A percentile compares a stretch with the other conserved stretches of the same genome.
phyloP scores from a whole-genome alignment of 1,140 invertebrate genomes.

The Uloborus diversus region DNA sequence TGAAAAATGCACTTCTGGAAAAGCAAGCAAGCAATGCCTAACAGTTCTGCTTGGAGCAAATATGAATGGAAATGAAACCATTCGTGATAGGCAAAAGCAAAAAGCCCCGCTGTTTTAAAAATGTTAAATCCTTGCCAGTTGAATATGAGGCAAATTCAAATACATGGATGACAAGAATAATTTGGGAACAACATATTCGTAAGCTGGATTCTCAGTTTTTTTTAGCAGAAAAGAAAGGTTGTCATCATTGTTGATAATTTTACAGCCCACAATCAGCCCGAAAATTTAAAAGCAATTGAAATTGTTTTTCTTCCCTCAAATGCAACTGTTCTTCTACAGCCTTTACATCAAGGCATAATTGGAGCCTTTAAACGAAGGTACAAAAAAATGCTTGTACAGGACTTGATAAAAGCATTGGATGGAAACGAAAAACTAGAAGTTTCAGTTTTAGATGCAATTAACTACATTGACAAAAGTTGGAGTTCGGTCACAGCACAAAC shows the following conservation, averaged over 20 bases:
- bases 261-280: background rate
- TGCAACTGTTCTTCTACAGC: background rate
- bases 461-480: background rate
- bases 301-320: background rate
- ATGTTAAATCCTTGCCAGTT: background rate
- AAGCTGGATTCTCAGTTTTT: background rate
- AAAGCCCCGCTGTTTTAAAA: background rate
- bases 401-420: background rate
- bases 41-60: background rate
- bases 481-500: background rate
- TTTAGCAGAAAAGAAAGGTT: background rate
- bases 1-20: background rate
- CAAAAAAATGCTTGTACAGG: background rate
- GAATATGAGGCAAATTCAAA: background rate
- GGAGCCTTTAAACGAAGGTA: background rate
- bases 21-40: background rate
- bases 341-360: background rate
- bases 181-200: background rate
- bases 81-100: background rate
- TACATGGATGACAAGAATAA: background rate
- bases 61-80: background rate
- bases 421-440: background rate
- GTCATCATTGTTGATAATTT: background rate
- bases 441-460: background rate
- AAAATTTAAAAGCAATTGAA: constrained; percentile 9